Base-by-base conservation (phyloP, 2,113 vertebrate genomes). In the Heliornis fulica region DNA sequence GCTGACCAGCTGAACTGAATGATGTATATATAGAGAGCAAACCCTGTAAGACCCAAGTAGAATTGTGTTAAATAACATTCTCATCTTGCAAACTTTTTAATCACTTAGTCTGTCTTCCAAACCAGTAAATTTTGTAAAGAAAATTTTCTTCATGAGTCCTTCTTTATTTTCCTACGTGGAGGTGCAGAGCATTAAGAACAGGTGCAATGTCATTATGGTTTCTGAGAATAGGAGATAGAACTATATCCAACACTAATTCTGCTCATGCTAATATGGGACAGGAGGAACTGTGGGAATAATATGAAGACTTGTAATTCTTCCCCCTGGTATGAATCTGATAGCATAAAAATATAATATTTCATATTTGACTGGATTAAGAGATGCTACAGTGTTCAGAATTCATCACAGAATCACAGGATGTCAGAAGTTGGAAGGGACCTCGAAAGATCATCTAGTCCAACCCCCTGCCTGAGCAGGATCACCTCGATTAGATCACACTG, bases 311-410 rank as follows among this genome's bases (percentile, higher is more conserved):
- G 9, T 32, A 75, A 66, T 5, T 36, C 7, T 75, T 87, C 40
- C n/a, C 75, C 87, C 65, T 85, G 43, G 31, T 64, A 18, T 2
- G 4, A 88, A 71, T 51, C 7, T 25, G 32, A 43, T 10, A n/a
- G 13, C 7, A 60, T 25, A 31, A 75, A 93, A 43, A 14, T 13
- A 31, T 11, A 29, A 13, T 15, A 13, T 32, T 61, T 69, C 3
- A 71, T 79, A 17, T 82, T 63, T 69, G 16, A 40, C 8, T 63
- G 15, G 11, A 76, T 63, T 83, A 45, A 82, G 41, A 78, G 21
- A 53, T 50, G 4, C 3, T 53, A 21, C 16, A 20, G 2, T 71
- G 9, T 32, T 81, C 0, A 0, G 22, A 71, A 66, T n/a, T n/a
- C n/a, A n/a, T n/a, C n/a, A n/a, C n/a, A n/a, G n/a, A n/a, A n/a